Conservation (phyloP, 53 echinoderm and acorn worm genomes). For the Paelopatides confundens region DNA sequence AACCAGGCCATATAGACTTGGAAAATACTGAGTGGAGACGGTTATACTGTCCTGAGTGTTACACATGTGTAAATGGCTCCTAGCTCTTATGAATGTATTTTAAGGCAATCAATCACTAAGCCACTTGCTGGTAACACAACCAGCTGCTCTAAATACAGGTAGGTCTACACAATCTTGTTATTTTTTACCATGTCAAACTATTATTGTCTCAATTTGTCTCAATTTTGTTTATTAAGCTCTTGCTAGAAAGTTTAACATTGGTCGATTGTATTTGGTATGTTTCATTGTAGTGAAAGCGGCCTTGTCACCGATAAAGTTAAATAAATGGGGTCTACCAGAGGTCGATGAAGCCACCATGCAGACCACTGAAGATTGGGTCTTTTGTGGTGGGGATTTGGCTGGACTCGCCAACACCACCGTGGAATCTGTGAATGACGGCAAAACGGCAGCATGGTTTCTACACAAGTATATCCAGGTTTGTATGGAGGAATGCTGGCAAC, state of each 20-base stretch:
- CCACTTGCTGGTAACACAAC: no score
- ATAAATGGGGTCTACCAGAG: constrained; percentile 93
- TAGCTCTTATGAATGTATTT: background rate
- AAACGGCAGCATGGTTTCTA: constrained; percentile 96
- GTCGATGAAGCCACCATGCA: constrained; percentile 86
- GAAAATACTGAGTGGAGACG: no score
- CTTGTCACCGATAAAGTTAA: constrained; percentile 83
- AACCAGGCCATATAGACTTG: no score
- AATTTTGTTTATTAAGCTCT: background rate
- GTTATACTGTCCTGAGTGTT: no score
- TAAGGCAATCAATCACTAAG: no score
- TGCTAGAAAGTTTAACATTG: background rate
- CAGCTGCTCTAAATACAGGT: no score
- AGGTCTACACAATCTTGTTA: no score
- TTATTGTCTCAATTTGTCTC: background rate
- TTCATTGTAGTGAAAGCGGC: constrained; percentile 76
- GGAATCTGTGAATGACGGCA: constrained; percentile 98
- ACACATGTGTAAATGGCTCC: background rate
- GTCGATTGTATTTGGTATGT: background rate
- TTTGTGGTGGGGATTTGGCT: constrained; percentile 94
- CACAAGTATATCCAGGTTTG: constrained; percentile 96
- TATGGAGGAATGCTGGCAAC: no score
- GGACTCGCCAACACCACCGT: constrained; percentile 96
- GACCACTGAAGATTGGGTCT: constrained; percentile 87
- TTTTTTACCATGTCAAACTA: no score